Evolutionary conservation across 2,113 vertebrate species (phyloP).

Genomic region (Phrynocephalus versicolor): DNA sequence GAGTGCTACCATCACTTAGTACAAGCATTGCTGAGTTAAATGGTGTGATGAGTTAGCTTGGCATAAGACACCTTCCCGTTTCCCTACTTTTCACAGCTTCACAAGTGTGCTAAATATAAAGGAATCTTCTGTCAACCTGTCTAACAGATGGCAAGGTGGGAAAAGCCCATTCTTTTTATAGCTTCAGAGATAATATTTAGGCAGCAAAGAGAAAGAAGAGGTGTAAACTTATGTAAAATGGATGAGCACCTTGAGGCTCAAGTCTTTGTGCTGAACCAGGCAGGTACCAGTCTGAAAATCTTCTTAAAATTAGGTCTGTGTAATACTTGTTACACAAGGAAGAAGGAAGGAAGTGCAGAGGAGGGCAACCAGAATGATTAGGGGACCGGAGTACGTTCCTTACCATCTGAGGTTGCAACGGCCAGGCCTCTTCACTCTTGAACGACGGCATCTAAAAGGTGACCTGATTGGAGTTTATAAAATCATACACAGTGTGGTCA

Average conservation of each 20-base stretch:
- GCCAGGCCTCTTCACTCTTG: too few relatives aligned
- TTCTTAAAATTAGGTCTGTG: not conserved
- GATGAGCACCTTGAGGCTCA: not conserved
- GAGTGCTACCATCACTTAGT: not conserved
- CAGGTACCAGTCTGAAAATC: not conserved
- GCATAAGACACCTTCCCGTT: not conserved
- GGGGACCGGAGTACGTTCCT: too few relatives aligned
- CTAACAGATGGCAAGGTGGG: not conserved
- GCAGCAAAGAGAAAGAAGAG: not conserved
- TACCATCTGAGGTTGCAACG: too few relatives aligned
- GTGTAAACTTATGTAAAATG: not conserved
- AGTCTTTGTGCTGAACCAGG: not conserved
- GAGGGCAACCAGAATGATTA: too few relatives aligned
- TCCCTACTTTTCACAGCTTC: not conserved
- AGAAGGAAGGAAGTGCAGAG: too few relatives aligned
- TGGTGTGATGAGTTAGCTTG: too few relatives aligned
- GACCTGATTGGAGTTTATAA: too few relatives aligned
- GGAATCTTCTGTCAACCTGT: not conserved
- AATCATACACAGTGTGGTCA: too few relatives aligned
- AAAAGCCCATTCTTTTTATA: not conserved
- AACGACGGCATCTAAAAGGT: too few relatives aligned
- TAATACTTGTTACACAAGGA: not conserved
- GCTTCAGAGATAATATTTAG: not conserved
- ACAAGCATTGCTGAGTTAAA: not conserved
- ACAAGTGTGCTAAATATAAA: not conserved